Base-by-base conservation (phyloP, 2,113 vertebrate genomes). In the Xiphias gladius region DNA sequence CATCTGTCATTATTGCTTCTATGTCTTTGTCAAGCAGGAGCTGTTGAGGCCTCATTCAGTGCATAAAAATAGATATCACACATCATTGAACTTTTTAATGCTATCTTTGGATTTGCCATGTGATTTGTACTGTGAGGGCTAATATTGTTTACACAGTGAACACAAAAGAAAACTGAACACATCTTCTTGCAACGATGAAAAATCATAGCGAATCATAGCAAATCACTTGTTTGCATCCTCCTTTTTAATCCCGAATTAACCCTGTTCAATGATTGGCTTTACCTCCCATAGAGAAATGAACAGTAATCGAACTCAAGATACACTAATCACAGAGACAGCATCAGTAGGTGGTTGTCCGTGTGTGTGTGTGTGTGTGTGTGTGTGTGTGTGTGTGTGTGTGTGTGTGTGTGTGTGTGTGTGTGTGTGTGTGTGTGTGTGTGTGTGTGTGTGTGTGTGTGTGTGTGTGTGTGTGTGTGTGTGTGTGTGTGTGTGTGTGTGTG, bases 171-270 rank as follows among this genome's bases (percentile, higher is more conserved):
- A 76, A 73, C 19, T 20, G 22, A 61, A 19, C 0, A 7, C 48
- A 41, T 39, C 8, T 72, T 66, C 55, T 58, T 63, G 19, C 22
- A 28, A 12, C 35, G 61, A 59, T 32, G 5, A 5, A 73, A 35
- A 22, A 75, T 63, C 32, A 41, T 17, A 46, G 28, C 50, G 16
- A 76, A 67, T n/a, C n/a, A n/a, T n/a, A 20, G 20, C 16, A 19
- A 37, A 67, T 76, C 46, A 66, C 80, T 87, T 74, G 39, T 61
- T 79, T 83, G 16, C 37, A 43, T 76, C 63, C 59, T 72, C 32
- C 58, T 76, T 70, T 82, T 83, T 30, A 68, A 62, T 76, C 77
- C 72, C 43, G 75, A 88, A 84, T 87, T 89, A 86, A 80, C 83
- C 76, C 59, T 22, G 58, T 55, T 80, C 73, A 85, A 37, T 84